Conservation (phyloP, 2,113 vertebrate genomes). For the Podarcis raffonei region DNA sequence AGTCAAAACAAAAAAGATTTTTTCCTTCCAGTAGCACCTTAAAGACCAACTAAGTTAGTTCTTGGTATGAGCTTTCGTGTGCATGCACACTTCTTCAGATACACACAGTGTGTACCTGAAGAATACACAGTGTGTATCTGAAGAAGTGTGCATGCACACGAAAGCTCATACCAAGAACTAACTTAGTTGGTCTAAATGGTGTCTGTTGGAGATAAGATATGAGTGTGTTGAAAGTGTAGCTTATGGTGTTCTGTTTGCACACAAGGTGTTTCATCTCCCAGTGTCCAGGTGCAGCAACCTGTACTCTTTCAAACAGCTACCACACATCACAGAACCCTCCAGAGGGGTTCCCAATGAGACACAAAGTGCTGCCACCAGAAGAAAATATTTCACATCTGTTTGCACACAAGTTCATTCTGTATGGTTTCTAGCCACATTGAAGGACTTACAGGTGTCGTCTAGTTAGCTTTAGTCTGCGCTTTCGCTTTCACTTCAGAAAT, state of each 20-base stretch:
- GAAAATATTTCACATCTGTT: not conserved
- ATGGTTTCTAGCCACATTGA: not conserved
- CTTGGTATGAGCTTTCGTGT: too few relatives aligned
- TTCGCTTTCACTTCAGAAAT: not conserved
- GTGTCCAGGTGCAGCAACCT: not conserved
- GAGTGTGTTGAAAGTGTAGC: not conserved
- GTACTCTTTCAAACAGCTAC: not conserved
- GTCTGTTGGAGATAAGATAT: not conserved
- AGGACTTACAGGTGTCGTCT: not conserved
- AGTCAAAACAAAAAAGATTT: too few relatives aligned
- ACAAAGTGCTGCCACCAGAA: not conserved
- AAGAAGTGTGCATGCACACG: too few relatives aligned
- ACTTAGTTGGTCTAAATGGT: not conserved
- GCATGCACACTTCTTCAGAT: too few relatives aligned
- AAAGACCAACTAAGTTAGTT: too few relatives aligned
- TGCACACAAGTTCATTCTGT: not conserved
- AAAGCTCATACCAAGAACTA: too few relatives aligned
- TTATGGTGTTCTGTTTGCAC: not conserved
- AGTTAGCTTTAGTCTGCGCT: not conserved
- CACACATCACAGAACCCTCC: not conserved
- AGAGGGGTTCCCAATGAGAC: not conserved
- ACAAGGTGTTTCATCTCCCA: not conserved
- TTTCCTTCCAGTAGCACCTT: too few relatives aligned
- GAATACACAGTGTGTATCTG: too few relatives aligned
- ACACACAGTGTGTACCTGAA: too few relatives aligned